Percentiles rank a stretch among this genome's conserved stretches.
Evolutionary conservation across 1,140 invertebrate species (phyloP).

Genomic region (Anastrepha ludens): DNA sequence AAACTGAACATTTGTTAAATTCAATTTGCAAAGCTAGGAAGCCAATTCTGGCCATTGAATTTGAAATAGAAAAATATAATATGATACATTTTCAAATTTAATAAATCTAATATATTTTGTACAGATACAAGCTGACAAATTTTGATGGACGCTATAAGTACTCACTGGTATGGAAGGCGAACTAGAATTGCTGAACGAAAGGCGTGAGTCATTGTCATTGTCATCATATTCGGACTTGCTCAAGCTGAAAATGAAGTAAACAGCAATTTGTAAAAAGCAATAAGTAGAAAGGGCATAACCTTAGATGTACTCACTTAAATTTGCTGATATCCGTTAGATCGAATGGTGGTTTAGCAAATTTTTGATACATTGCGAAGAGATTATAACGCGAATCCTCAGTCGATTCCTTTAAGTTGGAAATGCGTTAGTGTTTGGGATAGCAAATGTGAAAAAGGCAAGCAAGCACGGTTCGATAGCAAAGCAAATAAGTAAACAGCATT

Average conservation of each 20-base stretch:
- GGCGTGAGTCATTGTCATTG: slow-evolving; percentile 78
- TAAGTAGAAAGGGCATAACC: background rate
- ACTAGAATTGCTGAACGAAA: slow-evolving; percentile 84
- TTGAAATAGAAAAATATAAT: too few species aligned
- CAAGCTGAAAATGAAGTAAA: slow-evolving; percentile 58
- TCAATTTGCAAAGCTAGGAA: too few species aligned
- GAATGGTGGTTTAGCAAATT: slow-evolving; percentile 72
- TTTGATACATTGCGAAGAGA: slow-evolving; percentile 73
- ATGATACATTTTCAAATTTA: too few species aligned
- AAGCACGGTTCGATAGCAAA: slow-evolving; percentile 26
- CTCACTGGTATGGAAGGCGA: slow-evolving; percentile 80
- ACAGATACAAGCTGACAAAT: too few species aligned
- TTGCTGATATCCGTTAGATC: slow-evolving; percentile 72
- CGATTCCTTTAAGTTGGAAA: slow-evolving; percentile 64
- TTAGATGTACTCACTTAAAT: slow-evolving; percentile 67
- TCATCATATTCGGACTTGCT: slow-evolving; percentile 75
- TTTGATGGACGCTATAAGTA: slow-evolving; percentile 56
- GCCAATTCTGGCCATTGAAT: too few species aligned
- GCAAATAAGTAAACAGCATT: slow-evolving; percentile 53
- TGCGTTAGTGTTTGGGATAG: background rate
- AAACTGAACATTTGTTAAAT: too few species aligned
- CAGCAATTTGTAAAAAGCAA: background rate
- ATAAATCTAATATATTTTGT: too few species aligned
- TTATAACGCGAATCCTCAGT: slow-evolving; percentile 72
- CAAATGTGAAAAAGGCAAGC: slow-evolving; percentile 24